Conservation (phyloP, 2,888 invertebrate genomes). For the Caradrina kadenii region DNA sequence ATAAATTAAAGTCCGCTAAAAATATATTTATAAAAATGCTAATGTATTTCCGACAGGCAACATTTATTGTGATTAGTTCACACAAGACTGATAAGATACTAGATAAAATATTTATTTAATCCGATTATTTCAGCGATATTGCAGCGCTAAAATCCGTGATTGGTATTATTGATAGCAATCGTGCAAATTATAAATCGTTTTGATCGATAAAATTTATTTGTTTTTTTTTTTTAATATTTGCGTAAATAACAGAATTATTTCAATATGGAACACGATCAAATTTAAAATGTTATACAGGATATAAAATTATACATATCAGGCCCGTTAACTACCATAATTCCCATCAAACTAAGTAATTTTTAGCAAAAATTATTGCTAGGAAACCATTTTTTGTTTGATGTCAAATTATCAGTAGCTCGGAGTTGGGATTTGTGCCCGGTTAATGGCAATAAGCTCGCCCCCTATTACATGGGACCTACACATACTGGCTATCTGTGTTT, state of each 20-base stretch:
- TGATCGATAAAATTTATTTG: conserved; percentile 9
- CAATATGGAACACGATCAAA: neutral
- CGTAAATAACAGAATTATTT: neutral
- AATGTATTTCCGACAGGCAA: conserved; percentile 48
- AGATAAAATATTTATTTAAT: conserved; percentile 45
- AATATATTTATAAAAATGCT: conserved; percentile 10
- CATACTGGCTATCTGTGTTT: no score
- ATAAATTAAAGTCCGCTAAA: conserved; percentile 3
- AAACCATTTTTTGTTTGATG: no score
- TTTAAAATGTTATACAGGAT: no score
- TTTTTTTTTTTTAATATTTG: neutral
- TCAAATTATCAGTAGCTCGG: neutral
- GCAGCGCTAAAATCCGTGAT: conserved; percentile 39
- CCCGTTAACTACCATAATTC: no score
- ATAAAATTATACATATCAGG: no score
- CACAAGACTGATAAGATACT: conserved; percentile 30
- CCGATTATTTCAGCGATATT: conserved; percentile 34
- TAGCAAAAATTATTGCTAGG: no score
- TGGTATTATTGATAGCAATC: conserved; percentile 16
- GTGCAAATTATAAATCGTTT: conserved; percentile 17
- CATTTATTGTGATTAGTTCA: conserved; percentile 26
- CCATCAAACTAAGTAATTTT: no score
- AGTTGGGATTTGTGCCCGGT: no score
- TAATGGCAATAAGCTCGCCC: no score
- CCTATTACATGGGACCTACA: no score